phyloP scores from a whole-genome alignment of 2,113 vertebrate genomes.

The Limnothrissa miodon region DNA sequence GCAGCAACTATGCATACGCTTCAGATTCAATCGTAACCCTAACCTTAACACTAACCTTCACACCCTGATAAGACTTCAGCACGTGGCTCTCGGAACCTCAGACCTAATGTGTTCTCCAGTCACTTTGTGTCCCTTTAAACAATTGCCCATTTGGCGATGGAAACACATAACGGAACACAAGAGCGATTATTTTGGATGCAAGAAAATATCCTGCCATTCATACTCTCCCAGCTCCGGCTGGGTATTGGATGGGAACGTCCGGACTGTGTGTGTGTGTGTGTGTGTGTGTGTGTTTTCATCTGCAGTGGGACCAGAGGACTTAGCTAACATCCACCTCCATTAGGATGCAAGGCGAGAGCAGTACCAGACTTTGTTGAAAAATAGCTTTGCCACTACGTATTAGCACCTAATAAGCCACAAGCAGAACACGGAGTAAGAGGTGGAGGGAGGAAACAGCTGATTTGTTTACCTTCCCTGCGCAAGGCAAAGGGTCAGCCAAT shows the following conservation, averaged over 20 bases:
- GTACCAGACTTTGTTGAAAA: neutral
- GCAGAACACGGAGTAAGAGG: constrained; percentile 28
- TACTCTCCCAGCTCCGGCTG: neutral
- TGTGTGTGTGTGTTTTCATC: neutral
- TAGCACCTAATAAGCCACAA: constrained; percentile 8
- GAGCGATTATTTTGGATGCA: constrained; percentile 20
- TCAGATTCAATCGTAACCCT: too few relatives aligned
- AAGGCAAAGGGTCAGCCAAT: constrained; percentile 57
- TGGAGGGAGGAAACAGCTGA: constrained; percentile 49
- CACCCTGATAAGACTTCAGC: neutral
- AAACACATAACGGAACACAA: constrained; percentile 19
- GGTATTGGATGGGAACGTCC: constrained; percentile 7
- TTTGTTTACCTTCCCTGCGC: constrained; percentile 62
- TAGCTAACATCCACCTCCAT: constrained; percentile 12
- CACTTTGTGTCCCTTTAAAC: neutral
- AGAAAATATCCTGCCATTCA: constrained; percentile 21
- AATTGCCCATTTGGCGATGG: neutral
- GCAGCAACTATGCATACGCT: neutral
- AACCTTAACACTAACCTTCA: neutral
- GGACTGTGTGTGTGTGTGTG: neutral
- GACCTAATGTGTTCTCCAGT: neutral
- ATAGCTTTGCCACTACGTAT: neutral
- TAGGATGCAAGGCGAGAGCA: neutral
- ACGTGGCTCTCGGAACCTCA: neutral
- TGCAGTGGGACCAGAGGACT: neutral